Evolutionary conservation across 2,888 invertebrate genomes (phyloP).

Genomic region (Drosophila meridionalis): DNA sequence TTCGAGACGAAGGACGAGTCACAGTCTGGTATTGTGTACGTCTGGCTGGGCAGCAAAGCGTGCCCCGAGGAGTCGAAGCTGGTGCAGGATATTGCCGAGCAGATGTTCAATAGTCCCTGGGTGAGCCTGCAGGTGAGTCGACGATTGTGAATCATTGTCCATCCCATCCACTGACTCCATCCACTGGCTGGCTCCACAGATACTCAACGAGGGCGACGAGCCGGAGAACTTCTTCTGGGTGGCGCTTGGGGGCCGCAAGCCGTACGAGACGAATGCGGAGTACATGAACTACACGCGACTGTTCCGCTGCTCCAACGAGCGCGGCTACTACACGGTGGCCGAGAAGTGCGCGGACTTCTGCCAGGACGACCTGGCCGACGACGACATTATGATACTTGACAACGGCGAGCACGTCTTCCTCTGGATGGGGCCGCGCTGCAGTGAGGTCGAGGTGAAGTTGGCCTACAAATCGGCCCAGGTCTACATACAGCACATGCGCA

Average conservation of each 20-base stretch:
- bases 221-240: slow-evolving; percentile 99
- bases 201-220: slow-evolving; percentile 96
- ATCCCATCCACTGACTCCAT: background rate
- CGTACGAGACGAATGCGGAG: slow-evolving; percentile 94
- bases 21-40: slow-evolving; percentile 95
- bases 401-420: slow-evolving; percentile 99
- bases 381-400: slow-evolving; percentile 99
- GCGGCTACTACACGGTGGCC: slow-evolving; percentile 99
- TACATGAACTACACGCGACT: slow-evolving; percentile 97
- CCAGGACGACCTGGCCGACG: slow-evolving; percentile 98
- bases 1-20: slow-evolving; percentile 93
- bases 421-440: slow-evolving; percentile 98
- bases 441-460: slow-evolving; percentile 99
- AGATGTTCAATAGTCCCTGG: slow-evolving; percentile 94
- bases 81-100: slow-evolving; percentile 95
- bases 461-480: slow-evolving; percentile 99
- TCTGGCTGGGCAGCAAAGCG: slow-evolving; percentile 96
- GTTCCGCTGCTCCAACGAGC: slow-evolving; percentile 99
- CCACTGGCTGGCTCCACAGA: slow-evolving; percentile 84
- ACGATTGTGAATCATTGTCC: background rate
- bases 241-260: slow-evolving; percentile 95
- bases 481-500: slow-evolving; percentile 98
- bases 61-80: slow-evolving; percentile 94
- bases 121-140: slow-evolving; percentile 90
- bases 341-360: slow-evolving; percentile 93